Evolutionary conservation across 2,888 invertebrate genomes (phyloP).

Genomic region (Branchellion lobata): DNA sequence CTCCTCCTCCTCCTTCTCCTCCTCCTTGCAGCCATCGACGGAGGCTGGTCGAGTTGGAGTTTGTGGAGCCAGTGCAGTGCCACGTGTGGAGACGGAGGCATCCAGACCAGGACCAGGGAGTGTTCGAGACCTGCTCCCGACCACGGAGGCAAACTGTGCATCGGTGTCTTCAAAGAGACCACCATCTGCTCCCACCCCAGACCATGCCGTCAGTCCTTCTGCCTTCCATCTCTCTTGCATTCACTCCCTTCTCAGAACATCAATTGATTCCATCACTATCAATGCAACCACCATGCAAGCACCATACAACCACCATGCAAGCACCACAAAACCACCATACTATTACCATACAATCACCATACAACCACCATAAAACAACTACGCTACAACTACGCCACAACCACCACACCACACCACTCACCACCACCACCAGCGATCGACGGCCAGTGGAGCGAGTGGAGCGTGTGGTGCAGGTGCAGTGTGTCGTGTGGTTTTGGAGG

Average conservation of each 20-base stretch:
- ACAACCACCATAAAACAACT: no score
- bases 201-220: conserved; percentile 47
- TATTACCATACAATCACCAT: no score
- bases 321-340: no score
- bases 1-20: no score
- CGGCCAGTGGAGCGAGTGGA: conserved; percentile 48
- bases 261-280: no score
- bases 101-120: conserved; percentile 40
- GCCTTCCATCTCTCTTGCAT: background rate
- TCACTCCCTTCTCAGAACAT: background rate
- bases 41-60: conserved; percentile 49
- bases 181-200: conserved; percentile 54
- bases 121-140: conserved; percentile 48
- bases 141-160: conserved; percentile 53
- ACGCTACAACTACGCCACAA: no score
- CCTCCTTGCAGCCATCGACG: conserved; percentile 44
- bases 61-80: conserved; percentile 49
- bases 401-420: no score
- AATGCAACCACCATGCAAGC: no score
- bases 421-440: conserved; percentile 38
- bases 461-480: conserved; percentile 54
- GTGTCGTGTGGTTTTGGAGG: conserved; percentile 57
- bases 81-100: conserved; percentile 48
- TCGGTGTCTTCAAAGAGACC: conserved; percentile 54
- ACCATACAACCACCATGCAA: no score